Evolutionary conservation across 2,888 invertebrate species (phyloP), one percentile per base, ranked within the genome.

Genomic region (Erebia epiphron): DNA sequence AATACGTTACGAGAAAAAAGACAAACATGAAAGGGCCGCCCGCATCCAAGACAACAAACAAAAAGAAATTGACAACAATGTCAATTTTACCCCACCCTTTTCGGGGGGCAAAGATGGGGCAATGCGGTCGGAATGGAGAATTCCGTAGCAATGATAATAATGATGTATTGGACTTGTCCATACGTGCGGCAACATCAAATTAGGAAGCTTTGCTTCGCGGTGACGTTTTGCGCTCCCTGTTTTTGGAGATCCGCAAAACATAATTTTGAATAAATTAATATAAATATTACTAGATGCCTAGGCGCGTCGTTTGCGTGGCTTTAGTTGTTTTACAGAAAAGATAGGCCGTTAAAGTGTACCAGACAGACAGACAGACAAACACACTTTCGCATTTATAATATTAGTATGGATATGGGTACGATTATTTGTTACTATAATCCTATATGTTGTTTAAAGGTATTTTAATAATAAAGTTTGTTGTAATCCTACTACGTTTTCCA

Each of bases 181-280:
- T 83, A 84, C 86, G 87, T 86, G 89, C 85, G 85, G 83, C 78
- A 81, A 84, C 83, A 82, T 83, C 84, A 83, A 86, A 88, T 88
- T 86, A 88, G 85, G 87, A 83, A 78, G 84, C 81, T 86, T 86
- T 85, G 79, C 78, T 75, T 76, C 74, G 75, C 79, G 83, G 78
- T 83, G 86, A 86, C 83, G 78, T 80, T 79, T 79, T 73, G 70
- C 60, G 74, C 76, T 77, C 73, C 75, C 43, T 56, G 35, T 21
- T 75, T 76, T 75, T 79, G 70, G 84, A 78, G 84, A 71, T 79
- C 83, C 65, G 67, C 56, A 21, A 54, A 16, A 66, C 9, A 13
- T 35, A 35, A 7, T 62, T 5, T 49, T 8, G 11, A 21, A 62
- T 7, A 5, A 43, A 8, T 14, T 3, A 21, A 13, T 21, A n/a